These are phyloP conservation scores for Phycodurus eques DNA, from an alignment of 2,113 vertebrate genomes.

Conservation along the genomic window DNA sequence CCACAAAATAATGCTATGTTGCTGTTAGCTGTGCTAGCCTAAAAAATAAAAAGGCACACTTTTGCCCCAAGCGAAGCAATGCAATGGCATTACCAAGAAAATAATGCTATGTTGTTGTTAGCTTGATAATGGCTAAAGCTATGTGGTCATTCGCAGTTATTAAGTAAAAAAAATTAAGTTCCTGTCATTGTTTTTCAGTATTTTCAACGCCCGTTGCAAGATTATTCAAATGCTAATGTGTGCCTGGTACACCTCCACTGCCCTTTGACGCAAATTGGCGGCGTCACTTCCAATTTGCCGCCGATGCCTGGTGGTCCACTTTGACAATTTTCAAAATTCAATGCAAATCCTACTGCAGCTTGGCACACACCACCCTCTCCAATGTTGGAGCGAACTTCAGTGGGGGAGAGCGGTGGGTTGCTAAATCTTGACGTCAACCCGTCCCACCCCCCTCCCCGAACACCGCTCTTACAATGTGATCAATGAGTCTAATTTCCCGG, in stretches of 20 bases:
- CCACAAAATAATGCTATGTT: too few relatives aligned
- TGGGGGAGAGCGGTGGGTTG: constrained; percentile 24
- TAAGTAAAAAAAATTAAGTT: constrained; percentile 29
- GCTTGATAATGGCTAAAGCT: too few relatives aligned
- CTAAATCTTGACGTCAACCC: constrained; percentile 57
- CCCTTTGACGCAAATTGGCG: constrained; percentile 64
- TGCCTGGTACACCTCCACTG: constrained; percentile 28
- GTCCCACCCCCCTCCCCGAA: constrained; percentile 64
- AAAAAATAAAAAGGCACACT: too few relatives aligned
- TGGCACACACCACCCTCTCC: constrained; percentile 49
- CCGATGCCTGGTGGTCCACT: constrained; percentile 63
- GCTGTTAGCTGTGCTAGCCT: too few relatives aligned
- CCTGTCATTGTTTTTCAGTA: constrained; percentile 61
- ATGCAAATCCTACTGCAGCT: constrained; percentile 75
- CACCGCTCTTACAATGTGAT: constrained; percentile 69
- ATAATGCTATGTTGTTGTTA: too few relatives aligned
- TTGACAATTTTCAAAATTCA: constrained; percentile 76
- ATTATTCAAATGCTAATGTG: constrained; percentile 62
- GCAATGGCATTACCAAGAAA: too few relatives aligned
- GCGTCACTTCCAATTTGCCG: constrained; percentile 66
- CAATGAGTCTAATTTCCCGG: constrained; percentile 72
- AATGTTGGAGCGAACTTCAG: constrained; percentile 46
- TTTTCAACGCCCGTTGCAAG: constrained; percentile 49
- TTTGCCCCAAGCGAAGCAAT: too few relatives aligned
- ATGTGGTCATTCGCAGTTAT: too few relatives aligned